Evolutionary conservation across 2,888 invertebrate genomes (phyloP).

Genomic region (Pterostichus madidus): DNA sequence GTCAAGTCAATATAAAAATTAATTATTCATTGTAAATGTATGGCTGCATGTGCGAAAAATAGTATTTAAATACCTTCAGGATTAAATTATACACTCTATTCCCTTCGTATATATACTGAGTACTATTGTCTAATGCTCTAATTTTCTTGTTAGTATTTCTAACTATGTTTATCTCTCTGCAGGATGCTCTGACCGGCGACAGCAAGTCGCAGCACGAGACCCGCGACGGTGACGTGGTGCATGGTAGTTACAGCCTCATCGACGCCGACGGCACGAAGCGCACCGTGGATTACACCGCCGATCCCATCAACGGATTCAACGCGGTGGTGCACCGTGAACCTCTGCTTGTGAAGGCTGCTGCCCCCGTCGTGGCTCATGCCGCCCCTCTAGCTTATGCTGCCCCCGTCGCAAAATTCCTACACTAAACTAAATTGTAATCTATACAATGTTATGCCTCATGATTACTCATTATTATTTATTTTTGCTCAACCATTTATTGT

Average conservation of each 20-base stretch:
- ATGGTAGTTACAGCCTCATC: constrained; percentile 80
- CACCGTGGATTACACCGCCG: constrained; percentile 82
- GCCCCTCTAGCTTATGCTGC: constrained; percentile 67
- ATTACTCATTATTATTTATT: constrained; percentile 58
- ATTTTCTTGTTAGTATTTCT: no score
- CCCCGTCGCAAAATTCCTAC: constrained; percentile 45
- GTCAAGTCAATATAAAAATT: no score
- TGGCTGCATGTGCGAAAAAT: no score
- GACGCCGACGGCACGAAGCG: constrained; percentile 83
- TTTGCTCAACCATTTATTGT: constrained; percentile 63
- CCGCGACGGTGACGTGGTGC: constrained; percentile 83
- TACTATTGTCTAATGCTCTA: no score
- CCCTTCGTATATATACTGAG: no score
- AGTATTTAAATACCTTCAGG: no score
- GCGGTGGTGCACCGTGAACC: constrained; percentile 74
- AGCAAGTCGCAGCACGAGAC: constrained; percentile 82
- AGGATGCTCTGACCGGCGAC: constrained; percentile 80
- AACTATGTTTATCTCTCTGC: background rate
- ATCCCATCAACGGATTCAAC: constrained; percentile 79
- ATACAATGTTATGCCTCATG: background rate
- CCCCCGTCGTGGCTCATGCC: constrained; percentile 68
- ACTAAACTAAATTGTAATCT: constrained; percentile 45
- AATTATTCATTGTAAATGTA: no score
- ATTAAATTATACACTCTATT: no score
- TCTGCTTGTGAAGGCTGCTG: constrained; percentile 69